These are phyloP conservation scores for Aurelia aurita complex sp. Pacific DNA, from an alignment of 30 jellyfish, hydroid and myxozoan genomes.

Conservation along the genomic window DNA sequence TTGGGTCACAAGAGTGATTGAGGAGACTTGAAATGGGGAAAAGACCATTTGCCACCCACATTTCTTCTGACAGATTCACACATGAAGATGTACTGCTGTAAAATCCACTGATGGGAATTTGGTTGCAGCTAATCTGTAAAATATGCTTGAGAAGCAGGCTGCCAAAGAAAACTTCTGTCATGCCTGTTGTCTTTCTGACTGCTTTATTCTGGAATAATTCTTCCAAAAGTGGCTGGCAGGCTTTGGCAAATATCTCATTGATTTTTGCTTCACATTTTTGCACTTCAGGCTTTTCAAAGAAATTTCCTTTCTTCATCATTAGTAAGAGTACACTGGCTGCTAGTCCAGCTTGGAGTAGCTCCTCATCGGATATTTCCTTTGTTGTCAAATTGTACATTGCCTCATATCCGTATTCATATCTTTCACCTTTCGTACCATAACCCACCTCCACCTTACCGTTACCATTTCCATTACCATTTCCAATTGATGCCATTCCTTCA, in stretches of 20 bases:
- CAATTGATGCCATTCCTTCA: not conserved
- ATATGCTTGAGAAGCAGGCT: slow-evolving; percentile 75
- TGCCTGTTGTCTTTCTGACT: not conserved
- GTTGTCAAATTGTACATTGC: slow-evolving; percentile 61
- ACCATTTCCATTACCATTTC: not conserved
- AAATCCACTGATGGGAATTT: slow-evolving; percentile 83
- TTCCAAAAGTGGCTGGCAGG: slow-evolving; percentile 3
- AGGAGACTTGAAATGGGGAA: slow-evolving; percentile 79
- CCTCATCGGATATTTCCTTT: slow-evolving; percentile 17
- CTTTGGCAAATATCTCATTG: not conserved
- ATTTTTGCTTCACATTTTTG: not conserved
- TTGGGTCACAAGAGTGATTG: slow-evolving; percentile 95
- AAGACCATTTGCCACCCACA: slow-evolving; percentile 82
- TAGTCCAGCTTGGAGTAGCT: slow-evolving; percentile 59
- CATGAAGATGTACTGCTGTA: slow-evolving; percentile 1
- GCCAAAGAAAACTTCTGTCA: slow-evolving; percentile 32
- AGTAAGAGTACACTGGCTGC: slow-evolving; percentile 48
- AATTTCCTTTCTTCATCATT: slow-evolving; percentile 22
- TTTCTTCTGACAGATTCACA: slow-evolving; percentile 56
- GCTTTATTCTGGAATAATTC: not conserved
- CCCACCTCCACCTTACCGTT: not conserved
- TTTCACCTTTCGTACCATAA: slow-evolving; percentile 44
- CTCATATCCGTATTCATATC: slow-evolving; percentile 20
- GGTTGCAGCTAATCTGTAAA: slow-evolving; percentile 84
- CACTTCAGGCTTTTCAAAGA: slow-evolving; percentile 8